These are phyloP conservation scores for Cygnus atratus DNA, from an alignment of 2,113 vertebrate species.

Conservation along the genomic window DNA sequence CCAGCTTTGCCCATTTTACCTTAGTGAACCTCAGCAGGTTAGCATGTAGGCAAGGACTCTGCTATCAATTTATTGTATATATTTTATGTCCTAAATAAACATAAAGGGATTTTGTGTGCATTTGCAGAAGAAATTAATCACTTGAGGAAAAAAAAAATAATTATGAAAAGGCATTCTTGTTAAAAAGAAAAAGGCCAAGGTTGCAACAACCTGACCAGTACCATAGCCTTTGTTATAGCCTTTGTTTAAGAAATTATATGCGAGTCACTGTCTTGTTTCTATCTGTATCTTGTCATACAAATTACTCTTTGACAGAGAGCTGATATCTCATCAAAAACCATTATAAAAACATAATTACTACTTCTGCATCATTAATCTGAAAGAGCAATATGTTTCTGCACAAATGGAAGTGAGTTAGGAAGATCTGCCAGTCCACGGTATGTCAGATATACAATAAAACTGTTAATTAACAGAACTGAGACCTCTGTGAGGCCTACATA, in stretches of 20 bases:
- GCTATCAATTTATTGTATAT: background rate
- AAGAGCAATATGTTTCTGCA: conserved; percentile 22
- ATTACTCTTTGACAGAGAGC: background rate
- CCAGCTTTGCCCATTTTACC: background rate
- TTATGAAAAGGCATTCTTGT: background rate
- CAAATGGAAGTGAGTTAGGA: background rate
- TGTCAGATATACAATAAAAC: background rate
- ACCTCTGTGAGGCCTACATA: background rate
- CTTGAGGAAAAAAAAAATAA: background rate
- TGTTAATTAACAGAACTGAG: conserved; percentile 14
- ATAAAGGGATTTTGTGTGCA: background rate
- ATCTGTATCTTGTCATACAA: conserved; percentile 8
- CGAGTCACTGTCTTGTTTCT: background rate
- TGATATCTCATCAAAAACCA: background rate
- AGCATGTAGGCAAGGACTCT: background rate
- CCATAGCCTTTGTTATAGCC: background rate
- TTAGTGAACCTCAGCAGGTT: background rate
- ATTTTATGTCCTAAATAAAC: background rate
- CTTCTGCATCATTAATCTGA: conserved; percentile 39
- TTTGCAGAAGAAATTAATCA: background rate
- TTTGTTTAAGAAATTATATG: background rate
- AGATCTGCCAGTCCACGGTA: background rate
- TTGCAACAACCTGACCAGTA: background rate
- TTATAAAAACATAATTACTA: conserved; percentile 21
- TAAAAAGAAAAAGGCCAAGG: background rate